These are phyloP conservation scores for Cuculus canorus DNA, from an alignment of 2,797 vertebrate species.

Conservation along the genomic window DNA sequence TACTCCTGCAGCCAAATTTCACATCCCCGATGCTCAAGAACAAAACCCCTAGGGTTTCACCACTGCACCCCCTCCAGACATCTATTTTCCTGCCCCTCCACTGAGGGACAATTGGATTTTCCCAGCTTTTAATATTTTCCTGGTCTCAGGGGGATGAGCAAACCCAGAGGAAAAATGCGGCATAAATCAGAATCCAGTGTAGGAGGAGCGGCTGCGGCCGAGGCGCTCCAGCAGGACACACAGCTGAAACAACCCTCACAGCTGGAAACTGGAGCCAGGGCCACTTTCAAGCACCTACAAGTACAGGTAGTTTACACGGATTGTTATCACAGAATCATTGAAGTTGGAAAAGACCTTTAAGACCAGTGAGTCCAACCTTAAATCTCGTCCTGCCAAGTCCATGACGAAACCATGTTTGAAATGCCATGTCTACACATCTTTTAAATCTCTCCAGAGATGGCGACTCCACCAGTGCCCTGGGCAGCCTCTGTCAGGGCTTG, in stretches of 20 bases:
- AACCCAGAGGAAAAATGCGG: background rate
- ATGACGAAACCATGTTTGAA: too few relatives aligned
- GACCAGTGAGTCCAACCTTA: too few relatives aligned
- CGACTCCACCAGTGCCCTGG: too few relatives aligned
- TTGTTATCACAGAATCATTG: too few relatives aligned
- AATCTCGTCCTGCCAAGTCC: too few relatives aligned
- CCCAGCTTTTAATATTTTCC: background rate
- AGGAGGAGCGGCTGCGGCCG: background rate
- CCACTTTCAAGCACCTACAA: background rate
- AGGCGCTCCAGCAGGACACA: rapidly evolving
- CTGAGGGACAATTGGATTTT: background rate
- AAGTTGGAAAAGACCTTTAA: too few relatives aligned
- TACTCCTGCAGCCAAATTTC: rapidly evolving
- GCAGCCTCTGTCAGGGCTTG: too few relatives aligned
- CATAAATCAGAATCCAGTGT: background rate
- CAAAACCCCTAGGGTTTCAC: background rate
- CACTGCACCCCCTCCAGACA: rapidly evolving
- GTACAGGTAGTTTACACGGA: background rate
- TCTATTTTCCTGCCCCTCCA: background rate
- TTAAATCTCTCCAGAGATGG: too few relatives aligned
- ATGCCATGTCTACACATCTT: too few relatives aligned
- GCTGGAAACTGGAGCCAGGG: rapidly evolving
- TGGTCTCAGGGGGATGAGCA: background rate
- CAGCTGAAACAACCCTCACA: rapidly evolving
- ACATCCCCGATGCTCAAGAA: background rate